Evolutionary conservation across 1,140 invertebrate species (phyloP).

Genomic region (Apis laboriosa): DNA sequence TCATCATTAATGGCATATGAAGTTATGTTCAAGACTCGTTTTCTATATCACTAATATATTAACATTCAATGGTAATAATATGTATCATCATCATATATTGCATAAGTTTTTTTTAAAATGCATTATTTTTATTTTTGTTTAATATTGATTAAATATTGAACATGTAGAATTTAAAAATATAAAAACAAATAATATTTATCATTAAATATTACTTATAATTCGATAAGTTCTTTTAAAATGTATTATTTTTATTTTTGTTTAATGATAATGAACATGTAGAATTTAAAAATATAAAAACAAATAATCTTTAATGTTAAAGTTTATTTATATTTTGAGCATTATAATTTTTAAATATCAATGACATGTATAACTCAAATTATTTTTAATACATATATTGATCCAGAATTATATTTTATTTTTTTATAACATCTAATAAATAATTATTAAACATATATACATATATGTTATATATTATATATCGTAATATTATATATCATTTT

Average conservation of each 20-base stretch:
- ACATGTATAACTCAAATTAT: not conserved
- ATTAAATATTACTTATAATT: not conserved
- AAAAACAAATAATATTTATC: not conserved
- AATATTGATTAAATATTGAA: not conserved
- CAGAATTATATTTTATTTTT: not conserved
- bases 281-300: not conserved
- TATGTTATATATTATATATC: too few species aligned
- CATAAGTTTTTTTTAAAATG: conserved; percentile 12
- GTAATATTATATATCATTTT: not conserved
- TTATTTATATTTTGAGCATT: not conserved
- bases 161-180: conserved; percentile 1
- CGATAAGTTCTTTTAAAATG: conserved; percentile 3
- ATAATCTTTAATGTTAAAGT: not conserved
- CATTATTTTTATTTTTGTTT: conserved; percentile 19
- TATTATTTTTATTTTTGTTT: conserved; percentile 22
- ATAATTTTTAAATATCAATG: conserved; percentile 9
- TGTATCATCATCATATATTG: conserved; percentile 21
- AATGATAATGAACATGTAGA: not conserved
- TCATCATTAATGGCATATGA: conserved; percentile 15
- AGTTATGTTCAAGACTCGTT: conserved; percentile 27
- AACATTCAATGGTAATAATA: conserved; percentile 18
- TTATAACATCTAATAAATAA: not conserved
- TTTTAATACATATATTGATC: conserved; percentile 25
- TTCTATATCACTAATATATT: conserved; percentile 38
- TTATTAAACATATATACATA: not conserved